Percentiles rank a stretch among this genome's conserved stretches.
phyloP scores from a whole-genome alignment of 2,888 invertebrate genomes.

The Leptogaster cylindrica region DNA sequence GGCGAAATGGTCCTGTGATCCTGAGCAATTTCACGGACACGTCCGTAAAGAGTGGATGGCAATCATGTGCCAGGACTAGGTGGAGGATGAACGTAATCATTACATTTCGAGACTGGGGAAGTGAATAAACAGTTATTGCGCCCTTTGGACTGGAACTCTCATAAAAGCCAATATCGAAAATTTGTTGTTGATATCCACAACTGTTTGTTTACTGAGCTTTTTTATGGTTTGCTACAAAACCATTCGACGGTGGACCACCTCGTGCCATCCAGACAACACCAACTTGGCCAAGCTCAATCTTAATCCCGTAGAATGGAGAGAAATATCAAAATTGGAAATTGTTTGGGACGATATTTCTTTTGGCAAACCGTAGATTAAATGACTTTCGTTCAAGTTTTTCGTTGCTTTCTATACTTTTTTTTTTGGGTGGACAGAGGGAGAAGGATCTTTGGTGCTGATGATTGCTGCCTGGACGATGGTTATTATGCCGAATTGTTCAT shows the following conservation, averaged over 20 bases:
- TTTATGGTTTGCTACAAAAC: not conserved
- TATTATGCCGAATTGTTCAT: not conserved
- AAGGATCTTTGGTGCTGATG: not conserved
- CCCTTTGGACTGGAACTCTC: conserved; percentile 35
- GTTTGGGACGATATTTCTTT: not conserved
- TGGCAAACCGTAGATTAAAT: not conserved
- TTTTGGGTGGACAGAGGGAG: not conserved
- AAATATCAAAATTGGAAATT: conserved; percentile 11
- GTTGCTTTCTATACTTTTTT: conserved; percentile 11
- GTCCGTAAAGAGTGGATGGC: too few relatives aligned
- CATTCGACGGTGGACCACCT: not conserved
- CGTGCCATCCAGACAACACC: too few relatives aligned
- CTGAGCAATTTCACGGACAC: too few relatives aligned
- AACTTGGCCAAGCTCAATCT: not conserved
- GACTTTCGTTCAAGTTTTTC: not conserved
- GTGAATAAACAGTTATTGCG: conserved; percentile 42
- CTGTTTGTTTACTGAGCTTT: conserved; percentile 4
- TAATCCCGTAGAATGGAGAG: not conserved
- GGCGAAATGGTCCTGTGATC: too few relatives aligned
- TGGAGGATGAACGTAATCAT: conserved; percentile 1
- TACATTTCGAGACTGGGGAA: conserved; percentile 1
- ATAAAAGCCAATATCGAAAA: conserved; percentile 41
- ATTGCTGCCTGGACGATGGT: not conserved
- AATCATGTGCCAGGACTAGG: not conserved
- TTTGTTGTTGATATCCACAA: conserved; percentile 40